Evolutionary conservation across 2,113 vertebrate species (phyloP).

Genomic region (Trinectes maculatus): DNA sequence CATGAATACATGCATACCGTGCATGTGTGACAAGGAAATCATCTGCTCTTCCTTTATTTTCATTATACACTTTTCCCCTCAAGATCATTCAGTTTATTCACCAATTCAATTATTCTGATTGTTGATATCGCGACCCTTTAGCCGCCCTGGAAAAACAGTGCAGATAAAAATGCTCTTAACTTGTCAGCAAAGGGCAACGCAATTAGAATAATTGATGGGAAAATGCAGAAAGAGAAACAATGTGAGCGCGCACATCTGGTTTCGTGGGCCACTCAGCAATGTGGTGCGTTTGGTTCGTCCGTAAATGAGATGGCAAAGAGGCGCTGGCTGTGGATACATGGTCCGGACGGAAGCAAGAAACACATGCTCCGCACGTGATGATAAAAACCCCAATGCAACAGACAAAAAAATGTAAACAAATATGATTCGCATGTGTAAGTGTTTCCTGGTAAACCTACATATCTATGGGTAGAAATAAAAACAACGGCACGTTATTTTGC

Average conservation of each 20-base stretch:
- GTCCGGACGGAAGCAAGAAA: not conserved
- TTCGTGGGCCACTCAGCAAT: constrained; percentile 41
- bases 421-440: no score
- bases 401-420: no score
- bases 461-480: no score
- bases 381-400: no score
- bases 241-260: constrained; percentile 56
- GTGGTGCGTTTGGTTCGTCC: constrained; percentile 10
- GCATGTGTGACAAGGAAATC: constrained; percentile 47
- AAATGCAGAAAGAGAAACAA: constrained; percentile 57
- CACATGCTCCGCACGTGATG: no score
- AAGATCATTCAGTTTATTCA: constrained; percentile 77
- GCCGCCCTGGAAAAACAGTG: constrained; percentile 74
- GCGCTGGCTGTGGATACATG: not conserved
- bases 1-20: not conserved
- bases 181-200: constrained; percentile 75
- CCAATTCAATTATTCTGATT: constrained; percentile 80
- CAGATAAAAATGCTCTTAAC: constrained; percentile 80
- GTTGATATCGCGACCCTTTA: constrained; percentile 69
- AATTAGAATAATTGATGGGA: constrained; percentile 78
- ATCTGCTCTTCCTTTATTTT: constrained; percentile 73
- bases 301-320: constrained; percentile 30
- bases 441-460: no score
- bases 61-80: constrained; percentile 72
- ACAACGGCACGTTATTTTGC: no score